Evolutionary conservation across 2,113 vertebrate genomes (phyloP).

Genomic region (Aphyosemion australe): DNA sequence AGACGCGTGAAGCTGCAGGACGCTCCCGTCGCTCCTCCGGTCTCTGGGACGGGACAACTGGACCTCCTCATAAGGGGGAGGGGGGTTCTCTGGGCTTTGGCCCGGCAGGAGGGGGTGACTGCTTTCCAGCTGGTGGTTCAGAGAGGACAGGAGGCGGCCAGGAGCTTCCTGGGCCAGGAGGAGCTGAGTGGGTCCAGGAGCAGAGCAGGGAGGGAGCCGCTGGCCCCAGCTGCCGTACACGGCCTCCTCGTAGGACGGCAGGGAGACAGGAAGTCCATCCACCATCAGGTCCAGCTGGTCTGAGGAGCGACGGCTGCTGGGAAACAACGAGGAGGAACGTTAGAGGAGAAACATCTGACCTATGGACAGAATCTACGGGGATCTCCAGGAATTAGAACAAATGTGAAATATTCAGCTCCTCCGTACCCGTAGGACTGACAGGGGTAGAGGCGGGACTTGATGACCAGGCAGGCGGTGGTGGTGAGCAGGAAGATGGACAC

Average conservation of each 20-base stretch:
- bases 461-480: conserved; percentile 78
- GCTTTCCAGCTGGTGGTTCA: conserved; percentile 35
- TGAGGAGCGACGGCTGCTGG: conserved; percentile 69
- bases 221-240: conserved; percentile 79
- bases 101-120: conserved; percentile 29
- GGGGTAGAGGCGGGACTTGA: conserved; percentile 76
- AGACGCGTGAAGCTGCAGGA: conserved; percentile 38
- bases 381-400: too few relatives aligned
- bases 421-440: conserved; percentile 72
- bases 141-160: conserved; percentile 24
- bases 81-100: conserved; percentile 56
- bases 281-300: conserved; percentile 80
- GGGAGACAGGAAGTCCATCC: conserved; percentile 68
- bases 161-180: conserved; percentile 66
- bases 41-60: conserved; percentile 40
- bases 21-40: conserved; percentile 24
- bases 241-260: conserved; percentile 81
- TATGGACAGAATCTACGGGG: too few relatives aligned
- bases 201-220: conserved; percentile 49
- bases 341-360: not conserved
- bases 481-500: conserved; percentile 81
- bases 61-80: conserved; percentile 75
- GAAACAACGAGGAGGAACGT: not conserved
- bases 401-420: not conserved
- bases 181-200: conserved; percentile 71